Base-by-base conservation (phyloP, 2,888 invertebrate species). In the Cosmorhoe ocellata region DNA sequence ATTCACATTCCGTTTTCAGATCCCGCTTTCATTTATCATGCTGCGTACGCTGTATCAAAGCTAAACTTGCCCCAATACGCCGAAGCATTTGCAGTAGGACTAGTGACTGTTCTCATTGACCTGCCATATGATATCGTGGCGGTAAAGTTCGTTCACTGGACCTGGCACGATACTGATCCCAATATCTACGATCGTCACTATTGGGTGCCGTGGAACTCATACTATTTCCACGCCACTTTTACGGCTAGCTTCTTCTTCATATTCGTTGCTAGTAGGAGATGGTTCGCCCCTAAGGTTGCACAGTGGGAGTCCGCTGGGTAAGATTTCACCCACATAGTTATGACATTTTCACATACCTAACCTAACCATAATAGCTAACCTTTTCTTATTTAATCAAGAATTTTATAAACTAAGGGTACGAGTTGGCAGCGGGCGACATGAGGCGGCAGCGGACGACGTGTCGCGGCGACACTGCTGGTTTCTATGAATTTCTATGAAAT, bases 141-240 rank as follows among this genome's bases (percentile, higher is more conserved):
- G 0, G 93, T 95, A 8, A 95, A 95, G 75, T 93, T 94, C 72
- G 81, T 95, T 10, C 96, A 95, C 84, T 96, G 96, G 96, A 94
- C 94, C 1, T 96, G 96, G 96, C 96, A 96, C 63, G 94, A 94
- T 69, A 94, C 94, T 0, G 94, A 94, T 74, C 93, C 94, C 3
- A 94, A 93, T 65, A 91, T 94, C 77, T 83, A 74, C 58, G 95
- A 96, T 73, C 91, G 95, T 31, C 93, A 94, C 76, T 96, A 95
- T 79, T 95, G 94, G 93, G 95, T 96, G 13, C 96, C 96, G 0
- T 95, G 94, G 94, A 96, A 94, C 71, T 95, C 95, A 0, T 96
- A 95, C 80, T 96, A 95, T 72, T 96, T 96, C 88, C 96, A 96
- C 74, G 91, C 94, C 0, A 84, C 94, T 0, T 96, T 96, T 71